Percentiles rank a stretch among this genome's conserved stretches.
phyloP scores from a whole-genome alignment of 2,113 vertebrate genomes.

The Merops nubicus region DNA sequence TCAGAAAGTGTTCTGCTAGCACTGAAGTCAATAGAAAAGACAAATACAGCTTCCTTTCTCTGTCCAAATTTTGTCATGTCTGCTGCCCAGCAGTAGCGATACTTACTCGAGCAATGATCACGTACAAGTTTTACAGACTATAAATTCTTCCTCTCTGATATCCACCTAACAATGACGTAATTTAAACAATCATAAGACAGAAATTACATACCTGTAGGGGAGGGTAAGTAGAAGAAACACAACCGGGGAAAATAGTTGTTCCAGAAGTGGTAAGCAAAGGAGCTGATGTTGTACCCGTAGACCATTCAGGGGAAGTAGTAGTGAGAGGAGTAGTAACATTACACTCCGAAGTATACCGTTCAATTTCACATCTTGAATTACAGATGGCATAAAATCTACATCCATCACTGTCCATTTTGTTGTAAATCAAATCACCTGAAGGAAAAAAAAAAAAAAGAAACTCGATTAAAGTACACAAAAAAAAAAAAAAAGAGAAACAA shows the following conservation, averaged over 20 bases:
- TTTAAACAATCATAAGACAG: rapidly evolving
- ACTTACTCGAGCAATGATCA: rapidly evolving
- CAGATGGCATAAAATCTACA: constrained; percentile 81
- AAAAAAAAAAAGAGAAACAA: rapidly evolving
- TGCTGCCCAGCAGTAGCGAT: rapidly evolving
- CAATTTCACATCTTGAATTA: constrained; percentile 68
- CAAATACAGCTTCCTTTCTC: no score
- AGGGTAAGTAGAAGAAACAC: constrained; percentile 9
- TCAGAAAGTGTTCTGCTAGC: no score
- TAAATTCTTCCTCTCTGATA: rapidly evolving
- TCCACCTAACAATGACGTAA: rapidly evolving
- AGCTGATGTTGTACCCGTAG: rapidly evolving
- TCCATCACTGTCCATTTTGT: constrained; percentile 70
- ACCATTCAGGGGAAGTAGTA: background rate
- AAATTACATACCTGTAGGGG: background rate
- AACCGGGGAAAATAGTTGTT: background rate
- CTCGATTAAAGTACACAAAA: rapidly evolving
- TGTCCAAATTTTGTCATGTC: no score
- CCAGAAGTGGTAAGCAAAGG: background rate
- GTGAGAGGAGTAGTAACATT: background rate
- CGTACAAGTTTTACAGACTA: rapidly evolving
- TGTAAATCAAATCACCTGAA: constrained; percentile 80
- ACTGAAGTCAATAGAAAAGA: no score
- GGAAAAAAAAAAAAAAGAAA: rapidly evolving
- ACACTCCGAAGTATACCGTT: background rate